Evolutionary conservation across 2,113 vertebrate species (phyloP).

Genomic region (Holacanthus passer): DNA sequence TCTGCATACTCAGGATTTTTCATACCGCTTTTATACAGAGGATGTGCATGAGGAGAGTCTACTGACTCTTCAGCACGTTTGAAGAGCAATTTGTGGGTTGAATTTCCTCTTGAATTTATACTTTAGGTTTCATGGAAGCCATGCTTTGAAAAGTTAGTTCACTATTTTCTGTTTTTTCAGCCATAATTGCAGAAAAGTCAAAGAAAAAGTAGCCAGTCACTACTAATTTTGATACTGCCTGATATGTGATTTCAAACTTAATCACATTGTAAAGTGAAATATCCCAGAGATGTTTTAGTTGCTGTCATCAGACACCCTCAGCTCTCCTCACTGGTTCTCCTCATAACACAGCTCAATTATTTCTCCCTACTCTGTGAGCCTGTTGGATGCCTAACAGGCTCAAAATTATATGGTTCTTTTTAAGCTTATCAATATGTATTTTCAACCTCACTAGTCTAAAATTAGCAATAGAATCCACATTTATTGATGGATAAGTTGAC

Average conservation of each 20-base stretch:
- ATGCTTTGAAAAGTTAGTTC: neutral
- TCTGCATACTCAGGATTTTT: neutral
- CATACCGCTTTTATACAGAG: neutral
- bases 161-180: slow-evolving; percentile 5
- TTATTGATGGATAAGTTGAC: neutral
- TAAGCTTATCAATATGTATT: neutral
- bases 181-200: neutral
- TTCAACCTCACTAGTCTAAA: neutral
- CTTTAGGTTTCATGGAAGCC: neutral
- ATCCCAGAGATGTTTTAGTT: neutral
- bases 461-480: neutral
- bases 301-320: too few relatives aligned
- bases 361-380: neutral
- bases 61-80: neutral
- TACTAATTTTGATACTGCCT: neutral
- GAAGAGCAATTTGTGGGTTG: neutral
- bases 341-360: neutral
- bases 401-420: neutral
- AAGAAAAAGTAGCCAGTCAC: neutral
- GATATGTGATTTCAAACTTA: neutral
- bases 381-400: neutral
- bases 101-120: neutral
- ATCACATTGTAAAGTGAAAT: neutral
- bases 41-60: neutral
- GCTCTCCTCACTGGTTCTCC: neutral